Conservation (phyloP, 92 coral and sea anemone genomes). For the Plumapathes pennacea region DNA sequence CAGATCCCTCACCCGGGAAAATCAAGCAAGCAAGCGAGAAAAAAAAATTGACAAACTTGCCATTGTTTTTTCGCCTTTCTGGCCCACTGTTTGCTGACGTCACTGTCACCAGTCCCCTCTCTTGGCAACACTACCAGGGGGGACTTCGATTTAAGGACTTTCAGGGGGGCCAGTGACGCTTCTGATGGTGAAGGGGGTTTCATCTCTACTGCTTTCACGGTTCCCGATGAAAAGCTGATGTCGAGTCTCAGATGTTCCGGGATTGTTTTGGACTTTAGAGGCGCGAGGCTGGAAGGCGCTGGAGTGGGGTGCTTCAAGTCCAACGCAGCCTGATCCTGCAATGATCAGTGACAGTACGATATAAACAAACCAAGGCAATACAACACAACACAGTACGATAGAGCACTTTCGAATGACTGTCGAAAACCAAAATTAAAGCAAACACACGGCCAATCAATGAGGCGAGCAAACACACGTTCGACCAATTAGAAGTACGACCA, state of each 20-base stretch:
- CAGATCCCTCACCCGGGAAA: background rate
- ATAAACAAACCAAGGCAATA: too few relatives aligned
- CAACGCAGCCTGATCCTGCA: constrained; percentile 45
- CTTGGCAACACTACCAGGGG: constrained; percentile 4
- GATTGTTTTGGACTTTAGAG: constrained; percentile 70
- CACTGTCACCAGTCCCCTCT: constrained; percentile 11
- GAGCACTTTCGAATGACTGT: background rate
- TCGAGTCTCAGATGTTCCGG: constrained; percentile 78
- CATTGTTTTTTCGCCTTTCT: constrained; percentile 23
- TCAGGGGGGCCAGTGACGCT: constrained; percentile 59
- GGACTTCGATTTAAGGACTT: constrained; percentile 49
- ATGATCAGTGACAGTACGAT: too few relatives aligned
- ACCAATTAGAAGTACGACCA: too few relatives aligned
- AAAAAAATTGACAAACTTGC: background rate
- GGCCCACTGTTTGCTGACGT: constrained; percentile 12
- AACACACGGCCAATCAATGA: background rate
- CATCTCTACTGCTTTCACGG: constrained; percentile 53
- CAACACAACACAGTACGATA: background rate
- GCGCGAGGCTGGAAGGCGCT: constrained; percentile 58
- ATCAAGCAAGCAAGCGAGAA: background rate
- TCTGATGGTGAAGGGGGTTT: constrained; percentile 63
- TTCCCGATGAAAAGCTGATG: constrained; percentile 42
- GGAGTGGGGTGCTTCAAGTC: constrained; percentile 43
- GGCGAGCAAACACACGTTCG: too few relatives aligned
- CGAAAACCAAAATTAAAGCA: background rate